Percentiles rank a stretch among this genome's conserved stretches.
phyloP scores from a whole-genome alignment of 2,888 invertebrate species.

The Apotomis turbidana region DNA sequence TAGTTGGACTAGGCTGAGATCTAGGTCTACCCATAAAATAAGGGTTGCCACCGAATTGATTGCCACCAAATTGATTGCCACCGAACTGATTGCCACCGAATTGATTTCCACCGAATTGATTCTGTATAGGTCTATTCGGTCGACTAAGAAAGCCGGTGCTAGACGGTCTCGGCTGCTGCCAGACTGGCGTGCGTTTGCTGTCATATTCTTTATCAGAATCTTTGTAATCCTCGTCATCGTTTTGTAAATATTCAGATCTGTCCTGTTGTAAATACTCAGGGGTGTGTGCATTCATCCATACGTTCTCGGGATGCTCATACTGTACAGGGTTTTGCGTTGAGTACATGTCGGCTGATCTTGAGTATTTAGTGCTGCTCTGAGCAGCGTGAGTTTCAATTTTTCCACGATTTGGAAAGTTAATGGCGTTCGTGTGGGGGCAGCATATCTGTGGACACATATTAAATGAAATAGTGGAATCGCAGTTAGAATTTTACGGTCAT shows the following conservation, averaged over 20 bases:
- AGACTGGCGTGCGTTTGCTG: slow-evolving; percentile 19
- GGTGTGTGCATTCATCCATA: slow-evolving; percentile 22
- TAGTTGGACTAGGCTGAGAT: slow-evolving; percentile 39
- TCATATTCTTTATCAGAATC: slow-evolving; percentile 20
- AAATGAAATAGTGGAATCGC: too few relatives aligned
- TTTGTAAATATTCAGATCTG: slow-evolving; percentile 6
- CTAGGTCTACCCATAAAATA: slow-evolving; percentile 39
- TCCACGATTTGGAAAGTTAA: slow-evolving; percentile 10
- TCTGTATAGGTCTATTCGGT: slow-evolving; percentile 27
- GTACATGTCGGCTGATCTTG: slow-evolving; percentile 9
- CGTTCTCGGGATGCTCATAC: slow-evolving; percentile 30
- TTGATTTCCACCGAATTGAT: not conserved
- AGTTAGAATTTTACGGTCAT: too few relatives aligned
- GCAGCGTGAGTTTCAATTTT: slow-evolving; percentile 9
- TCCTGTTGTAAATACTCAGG: not conserved
- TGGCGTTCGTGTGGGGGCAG: slow-evolving; percentile 29
- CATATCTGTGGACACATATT: slow-evolving; percentile 27
- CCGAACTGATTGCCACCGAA: slow-evolving; percentile 5
- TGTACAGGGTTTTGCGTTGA: slow-evolving; percentile 8
- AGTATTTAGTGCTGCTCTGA: slow-evolving; percentile 15
- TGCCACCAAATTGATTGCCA: too few relatives aligned
- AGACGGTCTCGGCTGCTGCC: slow-evolving; percentile 18
- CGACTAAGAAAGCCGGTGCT: slow-evolving; percentile 6
- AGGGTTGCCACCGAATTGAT: slow-evolving; percentile 8
- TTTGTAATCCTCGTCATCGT: slow-evolving; percentile 3